Conservation (phyloP, 2,888 invertebrate species). For the Troides helena region DNA sequence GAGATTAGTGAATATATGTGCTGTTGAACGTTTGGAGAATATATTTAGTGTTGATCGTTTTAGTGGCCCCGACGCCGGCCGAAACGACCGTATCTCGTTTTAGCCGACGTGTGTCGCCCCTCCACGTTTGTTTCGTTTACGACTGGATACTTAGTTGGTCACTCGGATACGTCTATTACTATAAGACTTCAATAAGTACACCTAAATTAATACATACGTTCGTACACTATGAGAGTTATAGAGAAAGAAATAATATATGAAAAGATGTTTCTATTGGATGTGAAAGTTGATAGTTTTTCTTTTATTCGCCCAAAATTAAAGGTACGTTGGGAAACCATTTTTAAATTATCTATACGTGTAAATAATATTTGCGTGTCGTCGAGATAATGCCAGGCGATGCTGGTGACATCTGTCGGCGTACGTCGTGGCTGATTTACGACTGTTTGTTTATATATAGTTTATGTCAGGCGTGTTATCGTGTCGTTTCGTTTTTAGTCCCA, state of each 20-base stretch:
- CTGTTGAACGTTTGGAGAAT: constrained; percentile 79
- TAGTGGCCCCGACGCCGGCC: constrained; percentile 42
- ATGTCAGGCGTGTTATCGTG: constrained; percentile 67
- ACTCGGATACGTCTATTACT: constrained; percentile 69
- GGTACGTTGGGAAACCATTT: constrained; percentile 60
- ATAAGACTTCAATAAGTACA: constrained; percentile 71
- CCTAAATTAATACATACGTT: constrained; percentile 67
- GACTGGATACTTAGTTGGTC: constrained; percentile 73
- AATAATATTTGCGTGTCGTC: constrained; percentile 45
- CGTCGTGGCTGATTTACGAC: constrained; percentile 43
- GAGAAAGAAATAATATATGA: constrained; percentile 72
- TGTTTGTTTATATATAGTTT: constrained; percentile 68
- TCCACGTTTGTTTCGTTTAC: constrained; percentile 56
- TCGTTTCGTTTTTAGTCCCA: constrained; percentile 65
- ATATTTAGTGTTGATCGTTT: constrained; percentile 75
- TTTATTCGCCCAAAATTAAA: constrained; percentile 74
- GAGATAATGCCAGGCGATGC: constrained; percentile 38
- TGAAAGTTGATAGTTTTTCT: constrained; percentile 67
- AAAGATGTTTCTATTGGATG: constrained; percentile 75
- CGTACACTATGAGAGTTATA: constrained; percentile 70
- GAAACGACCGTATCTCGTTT: constrained; percentile 39
- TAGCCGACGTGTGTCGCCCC: constrained; percentile 42
- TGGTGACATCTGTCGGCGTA: constrained; percentile 37
- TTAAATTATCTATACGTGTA: constrained; percentile 51
- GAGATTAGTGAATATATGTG: constrained; percentile 79